Conservation (phyloP, 2,113 vertebrate species). For the Fregata magnificens region DNA sequence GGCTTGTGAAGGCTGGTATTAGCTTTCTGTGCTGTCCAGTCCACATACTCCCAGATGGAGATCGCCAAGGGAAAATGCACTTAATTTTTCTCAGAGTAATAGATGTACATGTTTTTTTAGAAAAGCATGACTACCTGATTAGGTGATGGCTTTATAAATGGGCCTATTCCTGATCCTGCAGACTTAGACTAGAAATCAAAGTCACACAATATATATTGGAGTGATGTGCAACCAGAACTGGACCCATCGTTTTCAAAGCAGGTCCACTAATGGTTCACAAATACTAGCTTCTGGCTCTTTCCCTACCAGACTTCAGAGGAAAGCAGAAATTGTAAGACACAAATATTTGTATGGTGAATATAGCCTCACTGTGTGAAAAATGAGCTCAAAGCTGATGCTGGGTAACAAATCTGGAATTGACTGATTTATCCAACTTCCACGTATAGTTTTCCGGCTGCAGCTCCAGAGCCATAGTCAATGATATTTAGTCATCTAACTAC, state of each 20-base stretch:
- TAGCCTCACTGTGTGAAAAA: background rate
- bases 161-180: background rate
- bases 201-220: background rate
- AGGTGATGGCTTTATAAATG: background rate
- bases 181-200: background rate
- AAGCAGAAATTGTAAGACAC: background rate
- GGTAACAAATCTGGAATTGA: background rate
- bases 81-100: background rate
- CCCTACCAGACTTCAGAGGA: background rate
- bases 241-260: background rate
- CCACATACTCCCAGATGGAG: background rate
- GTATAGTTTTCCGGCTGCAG: background rate
- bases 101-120: background rate
- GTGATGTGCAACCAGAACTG: background rate
- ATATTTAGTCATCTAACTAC: slow-evolving; percentile 20
- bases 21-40: background rate
- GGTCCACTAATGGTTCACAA: background rate
- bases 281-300: background rate
- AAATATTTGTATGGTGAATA: background rate
- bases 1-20: background rate
- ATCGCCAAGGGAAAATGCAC: background rate
- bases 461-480: background rate
- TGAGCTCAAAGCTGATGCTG: background rate
- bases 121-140: background rate
- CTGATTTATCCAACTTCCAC: background rate